A percentile compares a stretch with the other conserved stretches of the same genome.
These are phyloP conservation scores for Colletes latitarsis DNA, from an alignment of 1,140 invertebrate species.

Conservation along the genomic window DNA sequence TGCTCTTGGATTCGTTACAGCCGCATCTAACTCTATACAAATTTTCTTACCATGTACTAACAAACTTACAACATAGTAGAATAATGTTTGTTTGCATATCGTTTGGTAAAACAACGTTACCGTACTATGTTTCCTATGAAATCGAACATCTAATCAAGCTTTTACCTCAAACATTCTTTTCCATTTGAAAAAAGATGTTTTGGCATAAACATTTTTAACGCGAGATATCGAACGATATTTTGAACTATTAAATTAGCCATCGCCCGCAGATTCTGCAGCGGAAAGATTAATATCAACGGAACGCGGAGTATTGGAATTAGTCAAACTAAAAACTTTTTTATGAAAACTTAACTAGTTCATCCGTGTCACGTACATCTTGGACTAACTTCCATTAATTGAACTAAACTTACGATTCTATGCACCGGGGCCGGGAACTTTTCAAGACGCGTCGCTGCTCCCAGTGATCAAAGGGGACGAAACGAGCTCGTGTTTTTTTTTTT, in stretches of 20 bases:
- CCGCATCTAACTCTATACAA: too few relatives aligned
- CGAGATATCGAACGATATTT: not conserved
- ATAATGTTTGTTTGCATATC: too few relatives aligned
- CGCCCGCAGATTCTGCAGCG: not conserved
- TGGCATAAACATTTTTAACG: not conserved
- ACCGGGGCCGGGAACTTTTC: not conserved
- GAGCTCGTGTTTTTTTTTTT: not conserved
- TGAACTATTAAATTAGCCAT: not conserved
- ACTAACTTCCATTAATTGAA: constrained; percentile 9
- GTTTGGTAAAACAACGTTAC: too few relatives aligned
- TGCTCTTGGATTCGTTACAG: too few relatives aligned
- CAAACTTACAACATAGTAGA: too few relatives aligned
- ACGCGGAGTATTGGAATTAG: constrained; percentile 2
- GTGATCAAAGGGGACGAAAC: constrained; percentile 5
- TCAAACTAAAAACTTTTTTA: not conserved
- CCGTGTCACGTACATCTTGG: not conserved
- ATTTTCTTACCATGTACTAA: too few relatives aligned
- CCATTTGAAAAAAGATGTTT: too few relatives aligned
- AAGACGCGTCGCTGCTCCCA: not conserved
- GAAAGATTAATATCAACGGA: not conserved
- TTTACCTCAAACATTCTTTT: too few relatives aligned
- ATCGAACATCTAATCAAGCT: too few relatives aligned
- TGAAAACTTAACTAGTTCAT: not conserved
- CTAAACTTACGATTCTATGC: constrained; percentile 13
- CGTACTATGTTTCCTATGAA: too few relatives aligned